These are phyloP conservation scores for Halcyon senegalensis DNA, from an alignment of 2,113 vertebrate genomes.

Conservation along the genomic window DNA sequence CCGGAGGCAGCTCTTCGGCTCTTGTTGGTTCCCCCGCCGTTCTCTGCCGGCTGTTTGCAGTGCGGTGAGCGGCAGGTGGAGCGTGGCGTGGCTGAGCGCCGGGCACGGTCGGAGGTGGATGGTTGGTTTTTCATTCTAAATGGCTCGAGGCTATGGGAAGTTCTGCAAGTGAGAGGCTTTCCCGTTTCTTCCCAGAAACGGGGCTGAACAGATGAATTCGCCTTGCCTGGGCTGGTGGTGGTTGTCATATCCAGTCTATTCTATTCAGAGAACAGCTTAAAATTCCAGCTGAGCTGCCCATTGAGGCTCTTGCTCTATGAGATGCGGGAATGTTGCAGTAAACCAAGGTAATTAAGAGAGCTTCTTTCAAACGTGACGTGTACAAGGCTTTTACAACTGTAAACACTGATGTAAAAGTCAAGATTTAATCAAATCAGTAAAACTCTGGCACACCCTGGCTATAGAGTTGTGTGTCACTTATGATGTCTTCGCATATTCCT, in stretches of 20 bases:
- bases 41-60: neutral
- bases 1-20: neutral
- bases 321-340: neutral
- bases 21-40: neutral
- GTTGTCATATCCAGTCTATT: neutral
- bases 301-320: neutral
- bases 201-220: neutral
- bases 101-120: neutral
- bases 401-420: neutral
- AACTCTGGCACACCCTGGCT: neutral
- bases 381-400: neutral
- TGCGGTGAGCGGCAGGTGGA: slow-evolving; percentile 3
- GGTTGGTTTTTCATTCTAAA: neutral
- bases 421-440: neutral
- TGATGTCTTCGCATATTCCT: neutral
- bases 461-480: neutral
- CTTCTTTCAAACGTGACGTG: neutral
- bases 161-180: neutral
- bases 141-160: neutral
- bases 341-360: neutral
- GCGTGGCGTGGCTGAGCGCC: neutral
- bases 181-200: neutral
- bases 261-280: neutral
- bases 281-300: neutral
- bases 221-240: neutral